These are phyloP conservation scores for Emydura subglobosa DNA, from an alignment of 2,113 vertebrate genomes.

Conservation along the genomic window DNA sequence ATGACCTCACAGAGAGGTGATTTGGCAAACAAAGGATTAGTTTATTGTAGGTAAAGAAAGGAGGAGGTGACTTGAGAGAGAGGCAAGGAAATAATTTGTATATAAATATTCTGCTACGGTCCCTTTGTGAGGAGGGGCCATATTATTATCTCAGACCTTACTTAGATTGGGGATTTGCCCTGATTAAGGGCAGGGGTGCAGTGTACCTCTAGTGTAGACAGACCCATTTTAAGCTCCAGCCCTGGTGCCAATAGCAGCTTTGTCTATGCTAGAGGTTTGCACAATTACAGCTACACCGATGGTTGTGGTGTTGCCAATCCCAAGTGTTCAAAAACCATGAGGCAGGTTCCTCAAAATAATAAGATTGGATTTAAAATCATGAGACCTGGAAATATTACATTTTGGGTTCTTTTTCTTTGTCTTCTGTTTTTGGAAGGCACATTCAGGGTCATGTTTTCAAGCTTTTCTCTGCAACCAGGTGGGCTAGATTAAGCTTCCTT, in stretches of 20 bases:
- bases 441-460: accelerated
- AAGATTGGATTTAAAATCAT: background rate
- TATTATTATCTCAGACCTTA: background rate
- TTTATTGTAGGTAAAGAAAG: background rate
- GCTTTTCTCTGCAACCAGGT: background rate
- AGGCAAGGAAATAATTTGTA: background rate
- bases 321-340: background rate
- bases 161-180: background rate
- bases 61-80: conserved; percentile 8
- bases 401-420: background rate
- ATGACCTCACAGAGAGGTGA: background rate
- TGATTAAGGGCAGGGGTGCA: background rate
- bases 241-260: background rate
- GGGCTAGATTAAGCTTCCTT: background rate
- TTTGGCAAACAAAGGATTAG: background rate
- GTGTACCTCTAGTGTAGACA: background rate
- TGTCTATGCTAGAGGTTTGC: background rate
- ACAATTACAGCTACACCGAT: background rate
- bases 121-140: background rate
- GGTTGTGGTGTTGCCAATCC: background rate
- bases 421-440: background rate
- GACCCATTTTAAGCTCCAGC: background rate
- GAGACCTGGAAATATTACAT: background rate
- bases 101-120: background rate
- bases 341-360: background rate